phyloP scores from a whole-genome alignment of 1,140 invertebrate species.

The Eupristina koningsbergeri region DNA sequence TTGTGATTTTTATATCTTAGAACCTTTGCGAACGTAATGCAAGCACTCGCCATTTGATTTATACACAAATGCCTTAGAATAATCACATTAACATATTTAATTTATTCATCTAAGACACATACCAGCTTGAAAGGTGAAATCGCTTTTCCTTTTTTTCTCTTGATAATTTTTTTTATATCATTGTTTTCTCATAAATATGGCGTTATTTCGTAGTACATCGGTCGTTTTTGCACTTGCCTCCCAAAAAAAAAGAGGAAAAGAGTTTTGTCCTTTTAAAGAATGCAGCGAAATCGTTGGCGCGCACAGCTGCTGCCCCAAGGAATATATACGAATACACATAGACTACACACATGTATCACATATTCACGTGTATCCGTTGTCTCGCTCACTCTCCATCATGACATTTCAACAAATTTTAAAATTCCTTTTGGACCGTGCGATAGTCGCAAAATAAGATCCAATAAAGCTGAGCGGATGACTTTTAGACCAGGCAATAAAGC shows the following conservation, averaged over 20 bases:
- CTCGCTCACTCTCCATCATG: not conserved
- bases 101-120: too few relatives aligned
- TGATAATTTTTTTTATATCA: not conserved
- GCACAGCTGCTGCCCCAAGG: conserved; percentile 24
- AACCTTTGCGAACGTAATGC: too few relatives aligned
- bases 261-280: conserved; percentile 49
- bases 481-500: too few relatives aligned
- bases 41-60: not conserved
- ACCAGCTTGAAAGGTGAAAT: not conserved
- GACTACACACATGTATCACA: not conserved
- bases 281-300: conserved; percentile 31
- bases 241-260: not conserved
- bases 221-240: not conserved
- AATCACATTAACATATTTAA: not conserved
- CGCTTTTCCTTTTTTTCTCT: not conserved
- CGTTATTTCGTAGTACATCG: not conserved
- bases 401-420: not conserved
- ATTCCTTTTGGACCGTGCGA: not conserved
- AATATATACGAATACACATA: not conserved
- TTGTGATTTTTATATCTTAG: too few relatives aligned
- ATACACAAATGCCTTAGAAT: not conserved
- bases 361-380: not conserved
- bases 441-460: conserved; percentile 40
- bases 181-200: not conserved
- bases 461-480: conserved; percentile 13